Conservation (phyloP, 1,140 invertebrate species). For the Drosophila setifemur region DNA sequence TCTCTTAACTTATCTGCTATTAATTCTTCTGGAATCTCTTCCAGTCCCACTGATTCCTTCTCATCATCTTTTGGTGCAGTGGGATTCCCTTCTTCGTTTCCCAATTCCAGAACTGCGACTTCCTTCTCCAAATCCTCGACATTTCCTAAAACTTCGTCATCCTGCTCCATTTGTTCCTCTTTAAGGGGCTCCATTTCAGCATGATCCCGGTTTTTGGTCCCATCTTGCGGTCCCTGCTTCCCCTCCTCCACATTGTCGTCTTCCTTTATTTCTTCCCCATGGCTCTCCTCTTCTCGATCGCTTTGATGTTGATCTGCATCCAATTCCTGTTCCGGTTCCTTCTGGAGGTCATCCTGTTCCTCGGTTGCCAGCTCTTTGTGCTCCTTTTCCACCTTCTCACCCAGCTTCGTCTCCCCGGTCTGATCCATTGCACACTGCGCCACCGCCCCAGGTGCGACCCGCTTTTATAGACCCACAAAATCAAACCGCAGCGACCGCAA, state of each 20-base stretch:
- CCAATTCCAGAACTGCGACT: not conserved
- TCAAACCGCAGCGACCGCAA: conserved; percentile 27
- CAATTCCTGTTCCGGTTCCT: not conserved
- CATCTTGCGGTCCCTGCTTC: no score
- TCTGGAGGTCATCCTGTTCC: not conserved
- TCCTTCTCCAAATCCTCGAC: no score
- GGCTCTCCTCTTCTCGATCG: no score
- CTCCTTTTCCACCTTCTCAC: not conserved
- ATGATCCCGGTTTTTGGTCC: no score
- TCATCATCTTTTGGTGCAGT: not conserved
- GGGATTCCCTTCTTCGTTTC: not conserved
- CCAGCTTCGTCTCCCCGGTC: not conserved
- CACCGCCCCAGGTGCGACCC: conserved; percentile 6
- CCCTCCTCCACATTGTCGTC: no score
- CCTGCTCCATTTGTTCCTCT: no score
- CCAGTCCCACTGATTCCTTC: not conserved
- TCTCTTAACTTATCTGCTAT: not conserved
- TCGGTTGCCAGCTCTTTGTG: not conserved
- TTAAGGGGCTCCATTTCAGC: no score
- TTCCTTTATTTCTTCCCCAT: no score
- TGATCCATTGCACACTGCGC: conserved; percentile 28
- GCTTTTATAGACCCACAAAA: conserved; percentile 15
- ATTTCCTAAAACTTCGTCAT: no score
- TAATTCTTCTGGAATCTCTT: not conserved
- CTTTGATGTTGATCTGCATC: no score